A percentile compares a stretch with the other conserved stretches of the same genome.
Evolutionary conservation across 2,888 invertebrate species (phyloP).

Genomic region (Folsomia candida): DNA sequence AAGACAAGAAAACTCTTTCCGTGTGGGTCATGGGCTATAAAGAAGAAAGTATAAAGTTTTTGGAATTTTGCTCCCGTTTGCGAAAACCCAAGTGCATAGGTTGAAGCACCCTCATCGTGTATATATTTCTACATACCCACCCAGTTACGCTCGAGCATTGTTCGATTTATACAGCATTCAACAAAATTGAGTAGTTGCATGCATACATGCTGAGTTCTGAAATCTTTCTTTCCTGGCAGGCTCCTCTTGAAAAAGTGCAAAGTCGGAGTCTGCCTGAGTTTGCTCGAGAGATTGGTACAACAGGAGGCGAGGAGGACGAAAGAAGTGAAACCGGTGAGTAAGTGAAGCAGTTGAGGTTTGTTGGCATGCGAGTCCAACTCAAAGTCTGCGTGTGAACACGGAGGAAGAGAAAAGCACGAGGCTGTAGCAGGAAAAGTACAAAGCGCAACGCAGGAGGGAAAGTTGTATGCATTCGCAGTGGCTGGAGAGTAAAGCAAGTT

Average conservation of each 20-base stretch:
- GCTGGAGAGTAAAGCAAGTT: not conserved
- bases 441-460: not conserved
- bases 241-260: not conserved
- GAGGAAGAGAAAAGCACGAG: not conserved
- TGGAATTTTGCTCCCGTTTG: not conserved
- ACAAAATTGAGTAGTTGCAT: not conserved
- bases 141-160: not conserved
- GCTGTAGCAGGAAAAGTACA: not conserved
- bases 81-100: not conserved
- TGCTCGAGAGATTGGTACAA: not conserved
- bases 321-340: not conserved
- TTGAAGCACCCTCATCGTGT: no score
- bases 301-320: not conserved
- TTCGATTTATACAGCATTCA: not conserved
- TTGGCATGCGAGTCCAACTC: not conserved
- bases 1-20: not conserved
- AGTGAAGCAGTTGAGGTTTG: not conserved
- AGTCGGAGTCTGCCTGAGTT: not conserved
- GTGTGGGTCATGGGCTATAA: not conserved
- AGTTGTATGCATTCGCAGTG: no score
- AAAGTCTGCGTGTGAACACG: not conserved
- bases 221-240: not conserved
- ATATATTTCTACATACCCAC: not conserved
- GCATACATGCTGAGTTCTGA: not conserved
- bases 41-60: not conserved